Conservation (phyloP, 2,888 invertebrate species). For the Clepsis dumicolana region DNA sequence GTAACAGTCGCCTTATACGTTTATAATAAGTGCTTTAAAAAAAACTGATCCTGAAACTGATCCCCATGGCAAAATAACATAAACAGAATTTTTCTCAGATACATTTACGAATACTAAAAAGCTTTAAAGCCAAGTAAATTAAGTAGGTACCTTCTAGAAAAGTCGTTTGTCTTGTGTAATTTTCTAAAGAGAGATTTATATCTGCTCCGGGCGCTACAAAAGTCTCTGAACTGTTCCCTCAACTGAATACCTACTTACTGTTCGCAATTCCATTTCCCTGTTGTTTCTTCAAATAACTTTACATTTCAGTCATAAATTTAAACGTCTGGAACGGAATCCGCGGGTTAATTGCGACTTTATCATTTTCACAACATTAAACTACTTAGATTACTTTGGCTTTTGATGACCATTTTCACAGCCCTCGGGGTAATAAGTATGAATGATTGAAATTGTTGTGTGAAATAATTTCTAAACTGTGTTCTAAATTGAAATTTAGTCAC, state of each 20-base stretch:
- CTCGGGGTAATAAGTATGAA: constrained; percentile 5
- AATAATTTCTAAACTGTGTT: neutral
- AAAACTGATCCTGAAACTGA: neutral
- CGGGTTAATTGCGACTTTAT: constrained; percentile 34
- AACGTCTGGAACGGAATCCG: constrained; percentile 37
- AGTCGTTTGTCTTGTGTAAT: constrained; percentile 49
- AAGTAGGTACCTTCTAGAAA: constrained; percentile 47
- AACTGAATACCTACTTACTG: constrained; percentile 46
- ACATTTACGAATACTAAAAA: constrained; percentile 15
- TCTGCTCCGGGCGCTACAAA: constrained; percentile 53
- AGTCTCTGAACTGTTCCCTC: constrained; percentile 47
- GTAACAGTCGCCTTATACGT: neutral
- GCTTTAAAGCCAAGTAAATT: constrained; percentile 44
- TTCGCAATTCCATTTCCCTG: constrained; percentile 53
- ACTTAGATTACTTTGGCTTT: constrained; percentile 20
- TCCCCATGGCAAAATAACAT: neutral
- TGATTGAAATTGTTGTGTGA: neutral
- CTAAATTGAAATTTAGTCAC: neutral
- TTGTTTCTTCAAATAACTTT: constrained; percentile 44
- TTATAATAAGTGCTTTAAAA: neutral
- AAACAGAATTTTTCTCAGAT: neutral
- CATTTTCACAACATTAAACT: constrained; percentile 33
- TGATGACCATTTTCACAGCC: constrained; percentile 5
- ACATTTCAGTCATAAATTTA: constrained; percentile 41
- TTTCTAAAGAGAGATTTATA: constrained; percentile 52